Conservation (phyloP, 2,113 vertebrate species). For the Etia nguti region DNA sequence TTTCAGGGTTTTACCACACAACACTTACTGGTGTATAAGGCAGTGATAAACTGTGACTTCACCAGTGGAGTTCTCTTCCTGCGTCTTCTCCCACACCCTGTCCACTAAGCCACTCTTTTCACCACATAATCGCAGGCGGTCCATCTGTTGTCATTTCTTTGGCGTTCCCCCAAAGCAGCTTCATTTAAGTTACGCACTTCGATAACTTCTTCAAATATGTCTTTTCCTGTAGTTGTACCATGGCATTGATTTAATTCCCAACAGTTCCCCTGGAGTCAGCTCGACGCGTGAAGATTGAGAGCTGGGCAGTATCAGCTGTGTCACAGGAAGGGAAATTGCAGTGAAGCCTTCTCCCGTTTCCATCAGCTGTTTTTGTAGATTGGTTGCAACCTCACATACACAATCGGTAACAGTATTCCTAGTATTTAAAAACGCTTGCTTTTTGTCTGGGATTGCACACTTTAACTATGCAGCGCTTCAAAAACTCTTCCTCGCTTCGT, state of each 20-base stretch:
- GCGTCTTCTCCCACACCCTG: neutral
- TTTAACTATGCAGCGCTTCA: neutral
- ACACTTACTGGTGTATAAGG: neutral
- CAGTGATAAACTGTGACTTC: neutral
- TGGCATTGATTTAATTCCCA: neutral
- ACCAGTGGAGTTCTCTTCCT: neutral
- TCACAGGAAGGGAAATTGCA: neutral
- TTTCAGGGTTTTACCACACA: neutral
- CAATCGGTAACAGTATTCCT: constrained; percentile 12
- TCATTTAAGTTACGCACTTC: neutral
- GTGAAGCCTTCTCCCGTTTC: neutral
- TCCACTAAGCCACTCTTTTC: neutral
- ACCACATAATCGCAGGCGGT: neutral
- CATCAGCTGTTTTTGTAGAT: neutral
- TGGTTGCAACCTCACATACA: neutral
- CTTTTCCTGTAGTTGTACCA: neutral
- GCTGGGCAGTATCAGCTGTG: constrained; percentile 29
- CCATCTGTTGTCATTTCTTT: neutral
- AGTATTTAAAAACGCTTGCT: neutral
- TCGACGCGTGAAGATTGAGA: neutral
- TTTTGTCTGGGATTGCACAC: neutral
- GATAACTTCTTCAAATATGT: neutral
- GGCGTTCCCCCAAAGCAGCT: neutral
- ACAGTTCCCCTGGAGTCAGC: neutral
- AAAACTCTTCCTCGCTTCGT: neutral